phyloP scores from a whole-genome alignment of 1,140 invertebrate genomes.

The Rhynchophorus ferrugineus region DNA sequence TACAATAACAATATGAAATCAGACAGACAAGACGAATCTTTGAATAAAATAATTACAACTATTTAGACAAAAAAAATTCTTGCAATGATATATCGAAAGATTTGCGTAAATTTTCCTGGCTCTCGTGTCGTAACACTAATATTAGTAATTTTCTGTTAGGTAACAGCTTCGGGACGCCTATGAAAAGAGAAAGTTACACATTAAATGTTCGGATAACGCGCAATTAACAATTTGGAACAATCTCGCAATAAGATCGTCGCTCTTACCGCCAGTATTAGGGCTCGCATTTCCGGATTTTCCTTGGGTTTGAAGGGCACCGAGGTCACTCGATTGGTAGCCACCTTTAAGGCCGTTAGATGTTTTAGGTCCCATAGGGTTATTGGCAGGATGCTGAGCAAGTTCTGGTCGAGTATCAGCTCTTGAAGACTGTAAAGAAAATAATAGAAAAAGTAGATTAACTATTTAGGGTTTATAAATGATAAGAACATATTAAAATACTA shows the following conservation, averaged over 20 bases:
- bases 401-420: constrained; percentile 62
- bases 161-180: not conserved
- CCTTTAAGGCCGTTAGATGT: constrained; percentile 50
- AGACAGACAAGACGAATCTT: no score
- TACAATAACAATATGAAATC: no score
- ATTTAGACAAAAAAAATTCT: no score
- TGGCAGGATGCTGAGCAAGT: constrained; percentile 57
- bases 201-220: not conserved
- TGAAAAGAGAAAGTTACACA: not conserved
- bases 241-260: not conserved
- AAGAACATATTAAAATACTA: not conserved
- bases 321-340: constrained; percentile 53
- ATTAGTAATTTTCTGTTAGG: not conserved
- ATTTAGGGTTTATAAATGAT: no score
- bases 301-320: constrained; percentile 43
- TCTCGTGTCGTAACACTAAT: no score
- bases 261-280: constrained; percentile 39
- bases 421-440: constrained; percentile 50
- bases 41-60: no score
- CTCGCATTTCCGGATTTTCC: constrained; percentile 43
- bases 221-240: not conserved
- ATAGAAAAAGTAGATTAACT: no score
- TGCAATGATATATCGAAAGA: no score
- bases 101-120: no score
- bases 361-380: constrained; percentile 49